Evolutionary conservation across 2,888 invertebrate species (phyloP), one percentile per base, ranked within the genome.

Genomic region (Cryptocheilus praepositus): DNA sequence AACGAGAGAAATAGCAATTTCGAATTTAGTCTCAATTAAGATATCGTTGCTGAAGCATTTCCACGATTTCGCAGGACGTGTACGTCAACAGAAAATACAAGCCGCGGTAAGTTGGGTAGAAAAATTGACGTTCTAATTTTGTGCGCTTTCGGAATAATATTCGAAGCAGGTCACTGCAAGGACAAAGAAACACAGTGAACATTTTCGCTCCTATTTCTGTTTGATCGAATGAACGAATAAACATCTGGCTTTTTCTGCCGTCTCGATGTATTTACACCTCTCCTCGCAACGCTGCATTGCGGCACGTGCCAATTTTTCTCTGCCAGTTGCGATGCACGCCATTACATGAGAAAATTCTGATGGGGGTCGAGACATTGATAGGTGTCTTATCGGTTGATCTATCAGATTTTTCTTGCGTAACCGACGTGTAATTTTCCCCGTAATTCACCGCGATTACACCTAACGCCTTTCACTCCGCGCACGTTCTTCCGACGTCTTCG

Each of bases 401-500:
- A 66, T 74, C 70, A 59, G 70, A 72, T 21, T 77, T 73, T 65
- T 51, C 73, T 77, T 74, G 62, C 77, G 58, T 18, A 69, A 73
- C 77, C 65, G 64, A 59, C 58, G 61, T 62, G 71, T 69, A 77
- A 80, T 80, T 80, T 80, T 75, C 77, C 62, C 70, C 64, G 75
- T 70, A 80, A 79, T 80, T 77, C 69, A 63, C 80, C 45, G 55
- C 77, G 73, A 80, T 79, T 77, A 79, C 74, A 65, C 65, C 67
- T 70, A 66, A 71, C 71, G 67, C 71, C 72, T 79, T 80, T 77
- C 80, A 73, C 80, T 77, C 70, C 61, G n/a, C 59, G 60, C 36
- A 54, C 44, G 49, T 13, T 16, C 13, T 16, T 49, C 8, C 49
- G 16, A n/a, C 18, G 49, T 16, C 49, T 18, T 49, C 49, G n/a